These are phyloP conservation scores for Paradisaea rubra DNA, from an alignment of 2,113 vertebrate species.

Conservation along the genomic window DNA sequence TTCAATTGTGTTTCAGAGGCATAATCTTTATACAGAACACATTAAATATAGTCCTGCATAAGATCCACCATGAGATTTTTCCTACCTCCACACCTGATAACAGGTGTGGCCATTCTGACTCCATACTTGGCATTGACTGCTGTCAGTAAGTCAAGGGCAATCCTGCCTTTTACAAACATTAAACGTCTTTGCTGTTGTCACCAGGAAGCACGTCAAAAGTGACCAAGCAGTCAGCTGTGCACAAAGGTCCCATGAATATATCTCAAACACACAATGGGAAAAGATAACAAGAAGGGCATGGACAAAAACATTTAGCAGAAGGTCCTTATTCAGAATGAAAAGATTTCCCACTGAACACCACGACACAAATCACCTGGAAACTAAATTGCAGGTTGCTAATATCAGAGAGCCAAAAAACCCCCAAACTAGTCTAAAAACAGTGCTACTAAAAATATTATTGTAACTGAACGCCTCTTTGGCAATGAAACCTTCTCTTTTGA, in stretches of 20 bases:
- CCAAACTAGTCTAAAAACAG: background rate
- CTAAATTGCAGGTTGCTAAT: background rate
- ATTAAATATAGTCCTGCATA: background rate
- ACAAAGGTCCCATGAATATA: background rate
- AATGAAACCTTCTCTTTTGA: background rate
- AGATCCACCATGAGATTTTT: background rate
- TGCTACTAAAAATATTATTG: background rate
- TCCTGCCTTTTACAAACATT: background rate
- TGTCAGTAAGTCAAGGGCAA: background rate
- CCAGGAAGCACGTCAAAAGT: background rate
- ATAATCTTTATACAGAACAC: background rate
- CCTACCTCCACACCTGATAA: background rate
- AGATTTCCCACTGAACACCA: background rate
- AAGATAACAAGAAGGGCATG: background rate
- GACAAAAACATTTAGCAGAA: background rate
- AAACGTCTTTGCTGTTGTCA: background rate
- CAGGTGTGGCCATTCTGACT: background rate
- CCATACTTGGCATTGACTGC: background rate
- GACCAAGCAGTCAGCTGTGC: background rate
- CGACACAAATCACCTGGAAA: background rate
- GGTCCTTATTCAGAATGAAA: background rate
- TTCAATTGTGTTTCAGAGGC: background rate
- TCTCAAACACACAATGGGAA: background rate
- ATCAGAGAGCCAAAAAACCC: background rate
- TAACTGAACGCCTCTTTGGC: background rate